A percentile compares a stretch with the other conserved stretches of the same genome.
phyloP scores from a whole-genome alignment of 2,888 invertebrate species.

The Latrodectus hesperus region DNA sequence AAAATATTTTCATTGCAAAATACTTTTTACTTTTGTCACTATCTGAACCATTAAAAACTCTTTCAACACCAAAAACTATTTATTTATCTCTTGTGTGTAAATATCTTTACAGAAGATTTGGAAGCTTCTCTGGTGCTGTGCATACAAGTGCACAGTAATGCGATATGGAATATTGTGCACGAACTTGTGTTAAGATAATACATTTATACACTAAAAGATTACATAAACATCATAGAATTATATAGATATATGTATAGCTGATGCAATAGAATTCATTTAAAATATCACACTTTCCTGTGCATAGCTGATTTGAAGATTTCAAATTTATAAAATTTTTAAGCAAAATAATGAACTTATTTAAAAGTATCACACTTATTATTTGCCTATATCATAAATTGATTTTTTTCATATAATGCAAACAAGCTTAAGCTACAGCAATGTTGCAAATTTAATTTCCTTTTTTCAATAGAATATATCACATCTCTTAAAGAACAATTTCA shows the following conservation, averaged over 20 bases:
- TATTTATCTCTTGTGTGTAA: not conserved
- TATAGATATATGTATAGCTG: not conserved
- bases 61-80: not conserved
- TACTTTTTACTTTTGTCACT: constrained; percentile 4
- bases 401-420: not conserved
- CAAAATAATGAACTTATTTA: not conserved
- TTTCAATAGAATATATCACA: not conserved
- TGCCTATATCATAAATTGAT: not conserved
- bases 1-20: constrained; percentile 50
- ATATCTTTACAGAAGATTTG: not conserved
- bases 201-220: not conserved
- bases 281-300: constrained; percentile 5
- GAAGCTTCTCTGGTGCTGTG: not conserved
- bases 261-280: not conserved
- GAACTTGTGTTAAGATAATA: not conserved
- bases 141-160: not conserved
- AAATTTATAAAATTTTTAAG: not conserved
- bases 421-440: not conserved
- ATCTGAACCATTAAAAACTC: not conserved
- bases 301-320: not conserved
- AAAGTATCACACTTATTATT: not conserved
- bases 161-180: constrained; percentile 1
- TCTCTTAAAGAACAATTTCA: not conserved
- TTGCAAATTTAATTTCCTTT: not conserved
- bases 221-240: not conserved